Conservation (phyloP, 1,140 invertebrate genomes). For the Mactra quadrangularis region DNA sequence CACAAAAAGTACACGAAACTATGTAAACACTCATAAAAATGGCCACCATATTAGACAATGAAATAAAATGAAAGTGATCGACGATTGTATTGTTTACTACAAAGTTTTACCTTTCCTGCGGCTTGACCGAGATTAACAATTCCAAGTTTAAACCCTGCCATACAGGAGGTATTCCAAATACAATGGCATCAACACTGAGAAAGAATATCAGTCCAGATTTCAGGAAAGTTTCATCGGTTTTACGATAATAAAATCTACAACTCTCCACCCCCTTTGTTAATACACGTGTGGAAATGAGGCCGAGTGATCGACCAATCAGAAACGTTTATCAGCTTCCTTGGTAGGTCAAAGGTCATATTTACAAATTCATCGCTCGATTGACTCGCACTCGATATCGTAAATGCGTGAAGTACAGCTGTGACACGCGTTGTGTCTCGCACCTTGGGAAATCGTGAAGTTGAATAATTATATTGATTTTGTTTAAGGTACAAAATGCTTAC, state of each 20-base stretch:
- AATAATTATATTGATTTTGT: no score
- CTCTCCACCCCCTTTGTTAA: constrained; percentile 70
- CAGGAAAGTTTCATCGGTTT: not conserved
- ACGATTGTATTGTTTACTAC: not conserved
- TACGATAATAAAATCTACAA: constrained; percentile 5
- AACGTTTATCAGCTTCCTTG: constrained; percentile 45
- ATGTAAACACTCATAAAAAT: constrained; percentile 26
- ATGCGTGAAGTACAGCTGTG: no score
- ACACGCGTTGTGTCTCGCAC: no score
- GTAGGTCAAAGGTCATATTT: constrained; percentile 76
- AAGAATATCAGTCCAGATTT: not conserved
- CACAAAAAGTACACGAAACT: no score
- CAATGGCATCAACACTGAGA: not conserved
- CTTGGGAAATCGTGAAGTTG: no score
- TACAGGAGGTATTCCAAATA: constrained; percentile 20
- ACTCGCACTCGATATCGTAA: no score
- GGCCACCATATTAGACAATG: constrained; percentile 21
- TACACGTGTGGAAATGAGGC: constrained; percentile 74
- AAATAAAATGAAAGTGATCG: constrained; percentile 49
- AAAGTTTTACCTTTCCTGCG: constrained; percentile 83
- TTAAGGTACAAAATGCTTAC: no score
- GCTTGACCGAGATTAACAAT: constrained; percentile 83
- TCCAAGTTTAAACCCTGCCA: constrained; percentile 81
- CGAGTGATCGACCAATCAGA: constrained; percentile 66
- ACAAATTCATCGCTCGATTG: constrained; percentile 58